Evolutionary conservation across 23 tunicate species (phyloP), one percentile per base, ranked within the genome.

Genomic region (Aplidium turbinatum): DNA sequence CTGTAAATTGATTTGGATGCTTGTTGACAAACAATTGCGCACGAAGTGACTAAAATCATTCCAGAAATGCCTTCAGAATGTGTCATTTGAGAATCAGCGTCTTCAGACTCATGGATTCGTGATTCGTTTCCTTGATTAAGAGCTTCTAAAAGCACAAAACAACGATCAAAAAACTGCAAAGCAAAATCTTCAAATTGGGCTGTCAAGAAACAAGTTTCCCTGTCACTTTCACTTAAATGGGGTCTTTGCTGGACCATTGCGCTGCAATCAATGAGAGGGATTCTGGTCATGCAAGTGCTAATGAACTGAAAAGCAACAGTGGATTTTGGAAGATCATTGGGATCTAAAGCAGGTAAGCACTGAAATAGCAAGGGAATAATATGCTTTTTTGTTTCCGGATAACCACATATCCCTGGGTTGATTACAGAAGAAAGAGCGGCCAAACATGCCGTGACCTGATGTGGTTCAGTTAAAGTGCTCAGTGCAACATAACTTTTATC

Each of bases 291-390:
- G 39, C 78, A 72, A 24, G 97, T 80, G 66, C 67, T 84, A 31
- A 91, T 91, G 45, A 91, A 91, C 60, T 91, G 82, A 71, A 84
- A 83, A 19, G 82, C 79, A 36, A 68, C 77, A 57, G 80, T 47
- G 4, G 97, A 80, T 73, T 91, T 91, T 4, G 97, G 91, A 19
- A 91, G 64, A 38, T 91, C 97, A 74, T 91, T 91, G 5, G 97
- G 84, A 67, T 91, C 97, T 47, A 91, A 33, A 47, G 82, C 89
- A 11, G 97, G 97, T 24, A 91, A 57, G 51, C 86, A 89, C 23
- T 92, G 83, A 30, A 84, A 73, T 20, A 91, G 82, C n/a, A 91
- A 31, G 2, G 97, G 97, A 30, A 91, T 68, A 26, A 91, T 57
- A 47, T 91, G 91, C 21, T 57, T 38, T 31, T 83, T 63, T 1